Evolutionary conservation across 1,140 invertebrate genomes (phyloP).

Genomic region (Paraescarpia echinospica): DNA sequence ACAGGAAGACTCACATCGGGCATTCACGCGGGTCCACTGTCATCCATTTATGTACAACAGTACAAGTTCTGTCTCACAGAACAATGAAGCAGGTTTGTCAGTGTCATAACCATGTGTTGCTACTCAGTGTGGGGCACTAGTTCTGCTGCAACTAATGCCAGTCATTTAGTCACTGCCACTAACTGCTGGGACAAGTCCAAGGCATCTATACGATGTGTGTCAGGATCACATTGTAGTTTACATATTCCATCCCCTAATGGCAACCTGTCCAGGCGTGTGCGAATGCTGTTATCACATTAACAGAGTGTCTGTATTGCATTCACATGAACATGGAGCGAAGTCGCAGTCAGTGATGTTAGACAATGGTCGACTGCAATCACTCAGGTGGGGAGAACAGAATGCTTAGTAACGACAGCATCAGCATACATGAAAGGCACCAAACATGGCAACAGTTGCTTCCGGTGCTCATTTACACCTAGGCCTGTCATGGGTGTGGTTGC

Average conservation of each 20-base stretch:
- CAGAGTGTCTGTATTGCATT: background rate
- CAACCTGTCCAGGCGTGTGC: background rate
- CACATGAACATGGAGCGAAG: background rate
- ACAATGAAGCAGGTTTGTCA: background rate
- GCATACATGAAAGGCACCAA: background rate
- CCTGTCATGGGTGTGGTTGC: background rate
- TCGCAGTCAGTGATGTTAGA: background rate
- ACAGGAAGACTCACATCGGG: background rate
- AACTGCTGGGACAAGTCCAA: background rate
- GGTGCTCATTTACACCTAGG: background rate
- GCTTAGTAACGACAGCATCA: background rate
- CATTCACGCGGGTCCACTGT: background rate
- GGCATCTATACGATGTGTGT: background rate
- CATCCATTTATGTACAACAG: background rate
- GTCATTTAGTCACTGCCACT: background rate
- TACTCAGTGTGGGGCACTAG: background rate
- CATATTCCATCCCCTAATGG: background rate
- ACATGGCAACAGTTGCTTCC: background rate
- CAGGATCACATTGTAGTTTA: background rate
- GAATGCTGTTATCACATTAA: background rate
- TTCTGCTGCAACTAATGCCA: background rate
- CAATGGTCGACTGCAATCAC: background rate
- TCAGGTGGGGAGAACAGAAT: background rate
- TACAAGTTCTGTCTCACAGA: background rate
- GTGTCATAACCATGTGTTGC: too few relatives aligned